Base-by-base conservation (phyloP, 2,888 invertebrate species). In the Xanthia togata region DNA sequence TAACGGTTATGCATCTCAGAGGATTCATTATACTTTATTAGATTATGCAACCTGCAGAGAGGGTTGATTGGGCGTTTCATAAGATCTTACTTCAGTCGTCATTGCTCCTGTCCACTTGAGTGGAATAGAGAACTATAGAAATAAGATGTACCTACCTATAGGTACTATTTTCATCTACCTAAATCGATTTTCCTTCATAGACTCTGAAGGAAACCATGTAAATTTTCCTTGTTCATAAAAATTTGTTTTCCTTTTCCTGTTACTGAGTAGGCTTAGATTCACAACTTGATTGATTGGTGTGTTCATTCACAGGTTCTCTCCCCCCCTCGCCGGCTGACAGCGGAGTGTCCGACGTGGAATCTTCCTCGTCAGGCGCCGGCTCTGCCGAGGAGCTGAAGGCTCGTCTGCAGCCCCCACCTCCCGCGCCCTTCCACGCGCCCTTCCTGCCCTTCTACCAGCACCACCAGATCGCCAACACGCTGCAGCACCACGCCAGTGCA, bases 291-390 rank as follows among this genome's bases (percentile, higher is more conserved):
- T 83, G 68, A 83, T 71, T 14, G 6, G 1, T 26, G 38, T 62
- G 5, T 76, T 63, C 65, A 1, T 83, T 44, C 91, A 2, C 97
- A 98, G 99, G 99, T 95, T 99, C 99, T 90, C 98, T 99, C 93
- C 99, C 99, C 84, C 99, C 99, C 73, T 99, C 99, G 94, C 99
- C 99, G 84, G 99, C 99, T 73, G 99, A 99, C 97, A 99, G 99
- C 93, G 99, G 99, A 83, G 99, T 99, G 72, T 99, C 99, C 78
- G 99, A 99, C 96, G 99, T 99, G 91, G 99, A 99, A 96, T 99
- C 99, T 89, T 99, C 99, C 85, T 99, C 98, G 89, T 98, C 98
- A 63, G 98, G 98, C 82, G 98, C 98, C 12, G 98, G 98, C 74
- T 97, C 97, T 38, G 98, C 97, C 80, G 98, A 99, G 94, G 98